phyloP scores from a whole-genome alignment of 2,888 invertebrate species.

The Embidobia sp. region DNA sequence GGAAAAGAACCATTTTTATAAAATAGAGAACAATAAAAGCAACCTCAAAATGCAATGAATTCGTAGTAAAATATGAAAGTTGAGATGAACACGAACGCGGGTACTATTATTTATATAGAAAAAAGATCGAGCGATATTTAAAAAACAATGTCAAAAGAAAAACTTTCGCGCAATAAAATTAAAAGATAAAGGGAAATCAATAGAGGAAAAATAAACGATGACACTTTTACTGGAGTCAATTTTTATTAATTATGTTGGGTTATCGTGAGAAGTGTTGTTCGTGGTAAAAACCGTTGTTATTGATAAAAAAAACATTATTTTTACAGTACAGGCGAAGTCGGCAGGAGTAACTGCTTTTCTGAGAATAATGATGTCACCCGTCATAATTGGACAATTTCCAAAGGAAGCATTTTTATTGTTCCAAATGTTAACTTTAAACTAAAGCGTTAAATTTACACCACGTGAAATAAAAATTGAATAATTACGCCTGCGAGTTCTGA shows the following conservation, averaged over 20 bases:
- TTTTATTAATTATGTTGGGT: conserved; percentile 8
- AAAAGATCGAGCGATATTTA: conserved; percentile 13
- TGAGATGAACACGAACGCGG: conserved; percentile 9
- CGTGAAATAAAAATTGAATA: conserved; percentile 48
- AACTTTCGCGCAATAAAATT: conserved; percentile 53
- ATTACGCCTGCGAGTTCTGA: conserved; percentile 29
- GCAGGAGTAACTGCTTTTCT: conserved; percentile 35
- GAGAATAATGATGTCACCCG: conserved; percentile 53
- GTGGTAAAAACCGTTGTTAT: background rate
- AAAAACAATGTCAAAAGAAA: conserved; percentile 52
- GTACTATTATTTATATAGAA: conserved; percentile 29
- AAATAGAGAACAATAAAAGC: conserved; percentile 61
- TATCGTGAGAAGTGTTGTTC: conserved; percentile 19
- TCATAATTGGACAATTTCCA: conserved; percentile 52
- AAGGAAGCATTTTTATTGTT: conserved; percentile 51
- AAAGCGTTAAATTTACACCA: conserved; percentile 35
- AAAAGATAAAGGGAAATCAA: conserved; percentile 21
- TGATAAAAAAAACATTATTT: conserved; percentile 21
- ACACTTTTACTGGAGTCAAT: conserved; percentile 32
- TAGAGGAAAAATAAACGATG: background rate
- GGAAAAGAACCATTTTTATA: conserved; percentile 63
- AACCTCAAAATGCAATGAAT: conserved; percentile 63
- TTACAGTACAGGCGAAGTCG: background rate
- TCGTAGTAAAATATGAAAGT: conserved; percentile 61
- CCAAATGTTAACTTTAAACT: conserved; percentile 49